Percentiles rank a stretch among this genome's conserved stretches.
phyloP scores from a whole-genome alignment of 2,797 vertebrate genomes.

The Sebastes trivittatus region DNA sequence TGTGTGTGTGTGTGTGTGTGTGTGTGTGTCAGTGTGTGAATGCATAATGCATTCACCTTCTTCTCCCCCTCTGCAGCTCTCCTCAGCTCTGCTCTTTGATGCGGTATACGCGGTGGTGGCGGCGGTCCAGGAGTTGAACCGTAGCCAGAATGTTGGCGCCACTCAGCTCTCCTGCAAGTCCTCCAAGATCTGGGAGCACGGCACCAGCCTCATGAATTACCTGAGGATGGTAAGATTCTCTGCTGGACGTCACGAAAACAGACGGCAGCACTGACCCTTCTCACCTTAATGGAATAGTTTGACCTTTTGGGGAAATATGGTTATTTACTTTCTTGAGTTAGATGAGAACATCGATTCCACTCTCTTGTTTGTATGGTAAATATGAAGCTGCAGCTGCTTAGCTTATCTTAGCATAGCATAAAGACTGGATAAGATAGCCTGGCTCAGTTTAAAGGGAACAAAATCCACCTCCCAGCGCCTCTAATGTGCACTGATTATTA shows the following conservation, averaged over 20 bases:
- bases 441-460: background rate
- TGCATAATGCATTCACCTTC: constrained; percentile 54
- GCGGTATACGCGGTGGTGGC: constrained; percentile 93
- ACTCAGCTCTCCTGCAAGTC: constrained; percentile 97
- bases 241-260: constrained; percentile 11
- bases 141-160: constrained; percentile 97
- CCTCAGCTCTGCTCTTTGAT: constrained; percentile 95
- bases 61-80: constrained; percentile 83
- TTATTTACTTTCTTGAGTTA: background rate
- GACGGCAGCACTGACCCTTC: background rate
- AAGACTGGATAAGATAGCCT: background rate
- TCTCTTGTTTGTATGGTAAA: background rate
- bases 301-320: constrained; percentile 1
- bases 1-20: constrained; percentile 10
- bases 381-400: background rate
- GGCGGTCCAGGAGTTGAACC: constrained; percentile 95
- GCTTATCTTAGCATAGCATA: background rate
- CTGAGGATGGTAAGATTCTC: constrained; percentile 93
- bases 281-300: background rate
- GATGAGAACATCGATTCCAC: background rate
- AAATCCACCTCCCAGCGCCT: background rate
- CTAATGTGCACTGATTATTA: background rate
- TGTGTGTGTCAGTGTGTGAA: constrained; percentile 7
- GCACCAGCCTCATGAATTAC: constrained; percentile 99
- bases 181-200: constrained; percentile 98